Base-by-base conservation (phyloP, 2,113 vertebrate species). In the Pholis gunnellus region DNA sequence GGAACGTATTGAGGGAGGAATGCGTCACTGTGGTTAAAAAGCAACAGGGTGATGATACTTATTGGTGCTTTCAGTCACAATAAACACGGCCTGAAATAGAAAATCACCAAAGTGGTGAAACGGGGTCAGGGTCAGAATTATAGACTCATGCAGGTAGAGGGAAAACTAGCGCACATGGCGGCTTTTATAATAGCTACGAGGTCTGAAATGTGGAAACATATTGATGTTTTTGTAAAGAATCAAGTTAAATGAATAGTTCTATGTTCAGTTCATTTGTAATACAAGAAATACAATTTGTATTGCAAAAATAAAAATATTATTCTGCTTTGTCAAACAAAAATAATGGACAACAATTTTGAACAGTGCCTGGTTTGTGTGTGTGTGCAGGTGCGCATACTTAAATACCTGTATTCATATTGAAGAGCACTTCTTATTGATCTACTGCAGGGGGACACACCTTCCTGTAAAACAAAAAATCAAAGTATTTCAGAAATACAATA, bases 341-440 rank as follows among this genome's bases (percentile, higher is more conserved):
- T 3, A 36, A 75, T 15, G n/a, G 15, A 59, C 31, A 27, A 18
- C 15, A 13, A 48, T 64, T 8, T 38, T 1, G 15, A 20, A 9
- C 15, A 46, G 5, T 42, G 17, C 66, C 4, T 75, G 63, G 50
- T 72, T n/a, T 77, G 27, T 60, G 27, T 60, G 57, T 59, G 27
- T 31, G 18, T 38, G 36, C 57, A 40, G 78, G 66, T 61, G 18
- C n/a, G 42, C 48, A 22, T 36, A 2, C 18, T 52, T 52, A 14
- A 57, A 72, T 94, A 96, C 96, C 96, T 96, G 95, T 94, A 90
- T 96, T 96, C 96, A 96, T 96, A 84, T 40, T 94, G 95, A 92
- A 90, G 84, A 85, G 90, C 87, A 90, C 89, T 90, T 93, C 86
- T 93, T 83, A 92, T 75, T 65, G 79, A 70, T 91, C 77, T 61